Conservation (phyloP, 2,888 invertebrate genomes). For the Phortica okadai region DNA sequence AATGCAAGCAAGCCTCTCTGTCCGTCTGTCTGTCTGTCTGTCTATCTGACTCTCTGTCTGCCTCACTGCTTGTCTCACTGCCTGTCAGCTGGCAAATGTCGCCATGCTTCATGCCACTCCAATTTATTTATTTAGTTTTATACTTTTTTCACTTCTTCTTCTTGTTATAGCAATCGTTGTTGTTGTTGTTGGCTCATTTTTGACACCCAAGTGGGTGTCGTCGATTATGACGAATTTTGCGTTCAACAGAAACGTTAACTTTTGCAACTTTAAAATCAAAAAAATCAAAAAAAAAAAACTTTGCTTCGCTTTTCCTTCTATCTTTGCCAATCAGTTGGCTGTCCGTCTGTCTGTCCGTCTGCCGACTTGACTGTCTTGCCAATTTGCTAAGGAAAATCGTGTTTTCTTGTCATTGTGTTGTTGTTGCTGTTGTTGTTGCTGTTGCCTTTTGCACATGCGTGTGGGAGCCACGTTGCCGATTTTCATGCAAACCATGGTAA, state of each 20-base stretch:
- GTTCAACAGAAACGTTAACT: slow-evolving; percentile 31
- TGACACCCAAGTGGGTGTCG: slow-evolving; percentile 23
- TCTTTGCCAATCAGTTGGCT: no score
- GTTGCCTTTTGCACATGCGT: background rate
- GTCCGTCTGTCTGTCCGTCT: no score
- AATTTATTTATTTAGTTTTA: background rate
- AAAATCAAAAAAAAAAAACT: background rate
- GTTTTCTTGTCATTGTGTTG: background rate
- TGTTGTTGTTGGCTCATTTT: background rate
- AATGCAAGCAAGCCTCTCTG: background rate
- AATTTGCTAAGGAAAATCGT: background rate
- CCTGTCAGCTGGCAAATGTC: no score
- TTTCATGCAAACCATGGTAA: background rate
- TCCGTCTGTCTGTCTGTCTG: background rate
- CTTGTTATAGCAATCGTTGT: background rate
- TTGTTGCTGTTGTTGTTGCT: background rate
- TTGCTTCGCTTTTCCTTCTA: background rate
- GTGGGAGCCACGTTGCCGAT: slow-evolving; percentile 9
- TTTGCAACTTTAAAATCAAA: background rate
- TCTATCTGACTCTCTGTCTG: background rate
- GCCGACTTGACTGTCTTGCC: no score
- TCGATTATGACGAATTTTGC: slow-evolving; percentile 64
- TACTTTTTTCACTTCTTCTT: background rate
- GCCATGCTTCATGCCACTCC: no score
- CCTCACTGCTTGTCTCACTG: background rate